phyloP scores from a whole-genome alignment of 2,113 vertebrate genomes.

The Periophthalmodon schlosseri region DNA sequence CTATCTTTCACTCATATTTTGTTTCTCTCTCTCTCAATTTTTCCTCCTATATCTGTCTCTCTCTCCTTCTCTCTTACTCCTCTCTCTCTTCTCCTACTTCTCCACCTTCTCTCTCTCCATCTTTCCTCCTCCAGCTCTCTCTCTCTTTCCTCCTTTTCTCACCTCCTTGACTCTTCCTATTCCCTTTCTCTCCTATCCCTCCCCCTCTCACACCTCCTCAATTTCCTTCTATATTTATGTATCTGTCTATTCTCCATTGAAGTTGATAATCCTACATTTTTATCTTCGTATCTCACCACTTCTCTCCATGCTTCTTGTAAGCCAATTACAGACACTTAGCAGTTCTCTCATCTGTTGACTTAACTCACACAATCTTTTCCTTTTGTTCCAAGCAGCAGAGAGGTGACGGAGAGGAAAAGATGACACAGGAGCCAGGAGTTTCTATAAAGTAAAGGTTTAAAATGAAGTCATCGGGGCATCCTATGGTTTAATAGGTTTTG shows the following conservation, averaged over 20 bases:
- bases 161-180: too few species aligned
- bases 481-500: background rate
- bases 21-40: too few species aligned
- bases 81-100: too few species aligned
- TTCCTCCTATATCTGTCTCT: too few species aligned
- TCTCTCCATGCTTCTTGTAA: constrained; percentile 12
- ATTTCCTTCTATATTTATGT: background rate
- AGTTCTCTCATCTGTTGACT: constrained; percentile 29
- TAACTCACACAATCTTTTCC: constrained; percentile 12
- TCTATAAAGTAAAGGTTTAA: background rate
- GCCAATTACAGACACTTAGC: constrained; percentile 12
- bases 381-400: background rate
- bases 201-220: constrained; percentile 4
- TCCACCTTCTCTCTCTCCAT: too few species aligned
- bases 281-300: constrained; percentile 19
- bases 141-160: too few species aligned
- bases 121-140: too few species aligned
- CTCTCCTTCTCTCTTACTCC: too few species aligned
- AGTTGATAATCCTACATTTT: constrained; percentile 20
- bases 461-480: background rate
- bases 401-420: background rate
- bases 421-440: background rate
- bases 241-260: constrained; percentile 9
- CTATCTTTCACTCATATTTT: too few species aligned
- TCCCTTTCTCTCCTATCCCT: background rate